Conservation (phyloP, 2,797 vertebrate species). For the Loris lydekkerianus region DNA sequence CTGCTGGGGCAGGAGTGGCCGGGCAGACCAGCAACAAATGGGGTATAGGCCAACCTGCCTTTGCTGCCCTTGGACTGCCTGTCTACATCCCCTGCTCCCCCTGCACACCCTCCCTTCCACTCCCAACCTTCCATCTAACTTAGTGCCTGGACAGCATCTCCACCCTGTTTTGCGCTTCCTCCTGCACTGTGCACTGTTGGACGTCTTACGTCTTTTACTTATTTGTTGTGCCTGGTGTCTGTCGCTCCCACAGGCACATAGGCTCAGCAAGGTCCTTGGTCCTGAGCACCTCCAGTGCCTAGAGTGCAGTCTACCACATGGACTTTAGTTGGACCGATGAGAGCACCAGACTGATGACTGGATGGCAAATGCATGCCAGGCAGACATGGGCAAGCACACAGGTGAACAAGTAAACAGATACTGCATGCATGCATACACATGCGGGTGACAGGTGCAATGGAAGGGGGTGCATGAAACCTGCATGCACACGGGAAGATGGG, state of each 20-base stretch:
- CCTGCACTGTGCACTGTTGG: accelerated
- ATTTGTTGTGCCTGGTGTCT: neutral
- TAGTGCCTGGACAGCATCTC: neutral
- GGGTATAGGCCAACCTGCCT: accelerated
- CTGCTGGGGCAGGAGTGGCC: neutral
- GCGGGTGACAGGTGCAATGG: accelerated
- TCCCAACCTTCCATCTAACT: no score
- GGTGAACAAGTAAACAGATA: accelerated
- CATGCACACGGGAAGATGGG: accelerated
- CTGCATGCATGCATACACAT: accelerated
- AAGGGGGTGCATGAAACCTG: no score
- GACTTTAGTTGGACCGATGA: accelerated
- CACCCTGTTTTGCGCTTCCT: neutral
- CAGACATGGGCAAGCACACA: accelerated
- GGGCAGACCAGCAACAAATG: accelerated
- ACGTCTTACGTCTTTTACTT: accelerated
- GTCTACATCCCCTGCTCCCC: no score
- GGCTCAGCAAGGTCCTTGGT: neutral
- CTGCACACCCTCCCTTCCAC: neutral
- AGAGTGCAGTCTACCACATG: neutral
- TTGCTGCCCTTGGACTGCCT: neutral
- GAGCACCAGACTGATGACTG: neutral
- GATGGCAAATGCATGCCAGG: neutral
- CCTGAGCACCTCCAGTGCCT: neutral
- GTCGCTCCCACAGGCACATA: no score